These are phyloP conservation scores for Leptinotarsa texana DNA, from an alignment of 1,140 invertebrate genomes.

Conservation along the genomic window DNA sequence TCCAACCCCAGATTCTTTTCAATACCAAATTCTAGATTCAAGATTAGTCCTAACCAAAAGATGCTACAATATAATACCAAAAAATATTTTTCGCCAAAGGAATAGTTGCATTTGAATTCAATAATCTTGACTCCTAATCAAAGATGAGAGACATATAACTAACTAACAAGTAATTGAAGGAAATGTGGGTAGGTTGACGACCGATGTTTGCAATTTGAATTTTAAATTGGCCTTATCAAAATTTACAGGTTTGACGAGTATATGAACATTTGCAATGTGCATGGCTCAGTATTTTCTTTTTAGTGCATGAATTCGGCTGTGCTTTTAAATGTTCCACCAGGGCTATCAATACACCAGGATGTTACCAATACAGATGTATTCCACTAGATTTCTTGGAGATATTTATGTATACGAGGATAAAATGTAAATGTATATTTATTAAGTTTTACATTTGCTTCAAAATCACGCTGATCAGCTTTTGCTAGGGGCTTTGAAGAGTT, in stretches of 20 bases:
- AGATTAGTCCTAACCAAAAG: no score
- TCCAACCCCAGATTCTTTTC: no score
- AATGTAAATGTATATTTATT: not conserved
- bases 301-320: constrained; percentile 2
- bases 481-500: not conserved
- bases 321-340: not conserved
- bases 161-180: not conserved
- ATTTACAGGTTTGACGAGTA: not conserved
- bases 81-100: no score
- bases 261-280: not conserved
- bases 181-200: not conserved
- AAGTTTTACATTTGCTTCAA: not conserved
- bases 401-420: constrained; percentile 16
- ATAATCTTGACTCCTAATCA: no score
- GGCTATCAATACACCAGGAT: not conserved
- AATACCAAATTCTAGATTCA: no score
- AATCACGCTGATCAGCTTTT: not conserved
- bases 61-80: no score
- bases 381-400: not conserved
- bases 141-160: no score
- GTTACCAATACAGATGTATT: not conserved
- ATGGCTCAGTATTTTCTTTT: constrained; percentile 11
- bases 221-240: not conserved
- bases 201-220: not conserved
- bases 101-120: no score